These are phyloP conservation scores for Microctonus hyperodae DNA, from an alignment of 2,888 invertebrate species.

Conservation along the genomic window DNA sequence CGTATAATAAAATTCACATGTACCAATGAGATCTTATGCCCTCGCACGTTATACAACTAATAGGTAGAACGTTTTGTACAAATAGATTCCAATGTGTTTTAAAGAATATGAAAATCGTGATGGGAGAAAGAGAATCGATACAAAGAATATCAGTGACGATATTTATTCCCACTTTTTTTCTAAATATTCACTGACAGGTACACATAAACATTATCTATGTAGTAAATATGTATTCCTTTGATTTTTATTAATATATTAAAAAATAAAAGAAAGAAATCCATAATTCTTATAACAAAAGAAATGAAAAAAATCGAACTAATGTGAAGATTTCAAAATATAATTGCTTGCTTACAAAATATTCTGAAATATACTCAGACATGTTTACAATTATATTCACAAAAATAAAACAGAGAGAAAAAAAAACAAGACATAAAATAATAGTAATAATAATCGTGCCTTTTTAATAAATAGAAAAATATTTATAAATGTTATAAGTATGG, in stretches of 20 bases:
- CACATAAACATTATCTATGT: not conserved
- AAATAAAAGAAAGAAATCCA: not conserved
- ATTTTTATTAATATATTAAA: not conserved
- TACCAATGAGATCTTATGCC: not conserved
- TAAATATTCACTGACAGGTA: not conserved
- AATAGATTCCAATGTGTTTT: too few relatives aligned
- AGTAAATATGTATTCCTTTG: not conserved
- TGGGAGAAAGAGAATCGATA: not conserved
- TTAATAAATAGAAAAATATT: not conserved
- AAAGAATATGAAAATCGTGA: not conserved
- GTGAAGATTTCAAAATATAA: slow-evolving; percentile 1
- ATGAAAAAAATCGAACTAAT: not conserved
- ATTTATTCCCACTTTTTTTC: not conserved
- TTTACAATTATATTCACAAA: too few relatives aligned
- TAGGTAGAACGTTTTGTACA: not conserved
- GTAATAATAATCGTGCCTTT: not conserved
- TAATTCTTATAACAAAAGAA: not conserved
- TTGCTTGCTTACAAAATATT: slow-evolving; percentile 3
- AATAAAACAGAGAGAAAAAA: not conserved
- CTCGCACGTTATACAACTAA: not conserved
- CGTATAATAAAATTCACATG: not conserved
- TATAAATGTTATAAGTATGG: not conserved
- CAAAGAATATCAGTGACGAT: not conserved
- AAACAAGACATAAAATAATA: not conserved
- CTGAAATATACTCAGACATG: not conserved